phyloP scores from a whole-genome alignment of 1,140 invertebrate species.

The Drosophila ananassae region DNA sequence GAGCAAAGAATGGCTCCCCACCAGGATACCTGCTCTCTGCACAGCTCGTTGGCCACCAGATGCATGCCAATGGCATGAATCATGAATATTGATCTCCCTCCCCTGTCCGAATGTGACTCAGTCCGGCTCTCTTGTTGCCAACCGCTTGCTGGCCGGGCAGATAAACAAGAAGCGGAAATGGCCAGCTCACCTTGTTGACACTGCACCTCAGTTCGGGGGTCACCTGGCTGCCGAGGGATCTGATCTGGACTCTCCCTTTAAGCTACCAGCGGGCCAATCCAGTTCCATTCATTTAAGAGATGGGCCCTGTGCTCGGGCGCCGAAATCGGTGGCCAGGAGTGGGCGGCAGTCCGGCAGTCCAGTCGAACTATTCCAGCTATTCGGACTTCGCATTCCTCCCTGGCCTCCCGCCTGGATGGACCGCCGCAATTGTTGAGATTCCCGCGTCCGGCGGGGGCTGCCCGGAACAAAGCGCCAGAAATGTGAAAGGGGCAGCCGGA shows the following conservation, averaged over 20 bases:
- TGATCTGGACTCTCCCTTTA: no score
- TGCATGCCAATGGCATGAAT: constrained; percentile 69
- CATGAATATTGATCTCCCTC: constrained; percentile 60
- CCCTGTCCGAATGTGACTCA: constrained; percentile 37
- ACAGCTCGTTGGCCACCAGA: constrained; percentile 44
- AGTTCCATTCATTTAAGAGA: no score
- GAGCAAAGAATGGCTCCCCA: constrained; percentile 34
- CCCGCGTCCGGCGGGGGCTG: constrained; percentile 6
- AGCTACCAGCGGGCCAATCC: no score
- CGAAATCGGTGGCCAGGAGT: no score
- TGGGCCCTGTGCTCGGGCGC: no score
- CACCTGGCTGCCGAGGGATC: no score
- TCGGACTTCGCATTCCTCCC: constrained; percentile 53
- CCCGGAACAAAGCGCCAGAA: constrained; percentile 10
- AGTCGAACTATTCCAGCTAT: constrained; percentile 58
- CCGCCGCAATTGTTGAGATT: constrained; percentile 33
- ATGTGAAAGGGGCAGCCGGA: background rate
- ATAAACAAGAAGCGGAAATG: constrained; percentile 44
- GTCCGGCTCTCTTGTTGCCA: constrained; percentile 24
- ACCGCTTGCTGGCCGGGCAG: constrained; percentile 31
- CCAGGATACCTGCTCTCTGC: background rate
- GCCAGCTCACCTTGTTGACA: constrained; percentile 1
- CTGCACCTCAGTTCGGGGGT: no score
- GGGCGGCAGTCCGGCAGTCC: no score
- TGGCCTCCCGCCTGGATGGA: no score